A percentile compares a stretch with the other conserved stretches of the same genome.
Evolutionary conservation across 1,140 invertebrate genomes (phyloP).

Genomic region (Trichonephila clavipes): DNA sequence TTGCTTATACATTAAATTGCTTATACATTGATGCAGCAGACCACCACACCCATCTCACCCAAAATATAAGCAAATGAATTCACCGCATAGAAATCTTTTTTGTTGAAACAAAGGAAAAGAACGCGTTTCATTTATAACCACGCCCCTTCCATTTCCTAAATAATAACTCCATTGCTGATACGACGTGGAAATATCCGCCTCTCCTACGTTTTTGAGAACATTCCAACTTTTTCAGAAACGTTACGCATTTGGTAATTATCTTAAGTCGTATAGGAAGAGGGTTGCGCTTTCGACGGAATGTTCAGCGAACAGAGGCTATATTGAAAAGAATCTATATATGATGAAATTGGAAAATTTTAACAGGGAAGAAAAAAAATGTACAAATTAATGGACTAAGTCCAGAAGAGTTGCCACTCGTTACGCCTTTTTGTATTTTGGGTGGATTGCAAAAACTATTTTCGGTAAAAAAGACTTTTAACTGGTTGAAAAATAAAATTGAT

Average conservation of each 20-base stretch:
- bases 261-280: background rate
- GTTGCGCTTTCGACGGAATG: background rate
- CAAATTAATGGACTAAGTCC: background rate
- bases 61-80: background rate
- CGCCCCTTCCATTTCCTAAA: constrained; percentile 8
- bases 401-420: background rate
- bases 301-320: no score
- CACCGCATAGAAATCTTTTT: background rate
- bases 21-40: background rate
- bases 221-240: background rate
- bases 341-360: constrained; percentile 21
- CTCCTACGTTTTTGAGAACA: background rate
- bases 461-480: no score
- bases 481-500: no score
- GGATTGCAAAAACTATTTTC: no score
- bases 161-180: background rate
- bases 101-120: background rate
- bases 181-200: background rate
- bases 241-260: background rate
- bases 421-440: no score
- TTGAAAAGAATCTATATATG: no score
- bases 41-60: background rate
- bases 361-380: background rate
- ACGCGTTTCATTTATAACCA: background rate
- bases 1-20: constrained; percentile 20